Conservation (phyloP, 1,140 invertebrate genomes). For the Drosophila malerkotliana region DNA sequence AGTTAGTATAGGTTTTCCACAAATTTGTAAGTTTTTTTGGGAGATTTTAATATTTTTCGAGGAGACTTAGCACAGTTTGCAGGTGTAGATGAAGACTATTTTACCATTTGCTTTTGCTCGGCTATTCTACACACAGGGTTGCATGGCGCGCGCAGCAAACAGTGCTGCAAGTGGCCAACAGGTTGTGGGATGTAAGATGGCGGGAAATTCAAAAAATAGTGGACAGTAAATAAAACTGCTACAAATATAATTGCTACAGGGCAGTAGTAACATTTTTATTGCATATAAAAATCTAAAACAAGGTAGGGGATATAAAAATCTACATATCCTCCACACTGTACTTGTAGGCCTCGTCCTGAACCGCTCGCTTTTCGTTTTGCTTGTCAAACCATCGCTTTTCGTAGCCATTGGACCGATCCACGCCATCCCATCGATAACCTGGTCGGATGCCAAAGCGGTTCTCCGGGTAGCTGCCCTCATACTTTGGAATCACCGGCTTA, state of each 20-base stretch:
- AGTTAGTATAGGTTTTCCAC: not conserved
- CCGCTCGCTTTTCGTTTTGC: constrained; percentile 90
- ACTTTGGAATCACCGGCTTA: constrained; percentile 86
- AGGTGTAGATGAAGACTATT: constrained; percentile 64
- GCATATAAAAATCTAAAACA: not conserved
- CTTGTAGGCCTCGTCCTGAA: constrained; percentile 94
- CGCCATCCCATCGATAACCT: constrained; percentile 98
- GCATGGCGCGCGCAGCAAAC: constrained; percentile 23
- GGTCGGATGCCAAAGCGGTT: constrained; percentile 97
- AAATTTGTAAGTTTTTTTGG: constrained; percentile 16
- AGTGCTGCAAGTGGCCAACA: constrained; percentile 34
- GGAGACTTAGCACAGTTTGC: constrained; percentile 54
- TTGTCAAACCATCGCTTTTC: constrained; percentile 95
- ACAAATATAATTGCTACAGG: no score
- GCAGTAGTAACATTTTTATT: not conserved
- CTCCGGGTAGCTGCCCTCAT: constrained; percentile 92
- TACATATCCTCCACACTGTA: constrained; percentile 98
- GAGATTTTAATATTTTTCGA: constrained; percentile 26
- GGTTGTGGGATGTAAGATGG: not conserved
- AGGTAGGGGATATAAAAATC: constrained; percentile 47
- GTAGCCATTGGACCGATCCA: constrained; percentile 98
- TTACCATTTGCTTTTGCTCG: constrained; percentile 65
- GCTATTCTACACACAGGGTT: constrained; percentile 78
- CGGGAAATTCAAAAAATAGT: constrained; percentile 7
- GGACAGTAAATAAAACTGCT: not conserved